Percentiles rank a stretch among this genome's conserved stretches.
Conservation (phyloP, 2,113 vertebrate species). For the Carettochelys insculpta region DNA sequence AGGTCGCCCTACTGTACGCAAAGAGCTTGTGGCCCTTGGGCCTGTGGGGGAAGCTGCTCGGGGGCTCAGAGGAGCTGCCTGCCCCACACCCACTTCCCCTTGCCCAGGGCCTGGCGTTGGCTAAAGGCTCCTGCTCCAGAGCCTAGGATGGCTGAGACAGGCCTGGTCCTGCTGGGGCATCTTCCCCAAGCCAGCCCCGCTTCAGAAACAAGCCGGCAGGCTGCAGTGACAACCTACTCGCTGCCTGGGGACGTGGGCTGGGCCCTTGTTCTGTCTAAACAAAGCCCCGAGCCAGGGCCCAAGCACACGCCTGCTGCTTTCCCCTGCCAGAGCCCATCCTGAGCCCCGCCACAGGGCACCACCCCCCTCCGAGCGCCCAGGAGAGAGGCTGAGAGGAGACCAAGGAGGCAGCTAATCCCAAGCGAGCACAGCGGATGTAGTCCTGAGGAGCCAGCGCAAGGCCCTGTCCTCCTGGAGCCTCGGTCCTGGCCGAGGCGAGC, state of each 20-base stretch:
- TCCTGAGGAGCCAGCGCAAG: background rate
- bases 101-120: too few species aligned
- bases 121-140: fast-evolving
- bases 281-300: background rate
- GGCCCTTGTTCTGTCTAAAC: background rate
- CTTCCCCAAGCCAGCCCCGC: background rate
- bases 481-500: background rate
- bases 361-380: too few species aligned
- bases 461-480: background rate
- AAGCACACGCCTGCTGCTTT: background rate
- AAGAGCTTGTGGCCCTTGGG: background rate
- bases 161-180: background rate
- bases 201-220: background rate
- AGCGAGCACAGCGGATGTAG: fast-evolving
- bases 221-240: too few species aligned
- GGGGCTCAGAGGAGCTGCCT: background rate
- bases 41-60: background rate
- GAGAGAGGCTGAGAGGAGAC: background rate
- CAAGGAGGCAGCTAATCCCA: fast-evolving
- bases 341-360: too few species aligned
- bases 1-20: background rate
- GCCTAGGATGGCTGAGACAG: fast-evolving
- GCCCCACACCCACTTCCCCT: fast-evolving
- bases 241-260: too few species aligned
- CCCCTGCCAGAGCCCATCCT: background rate